These are phyloP conservation scores for Oncorhynchus nerka DNA, from an alignment of 2,113 vertebrate genomes.

Conservation along the genomic window DNA sequence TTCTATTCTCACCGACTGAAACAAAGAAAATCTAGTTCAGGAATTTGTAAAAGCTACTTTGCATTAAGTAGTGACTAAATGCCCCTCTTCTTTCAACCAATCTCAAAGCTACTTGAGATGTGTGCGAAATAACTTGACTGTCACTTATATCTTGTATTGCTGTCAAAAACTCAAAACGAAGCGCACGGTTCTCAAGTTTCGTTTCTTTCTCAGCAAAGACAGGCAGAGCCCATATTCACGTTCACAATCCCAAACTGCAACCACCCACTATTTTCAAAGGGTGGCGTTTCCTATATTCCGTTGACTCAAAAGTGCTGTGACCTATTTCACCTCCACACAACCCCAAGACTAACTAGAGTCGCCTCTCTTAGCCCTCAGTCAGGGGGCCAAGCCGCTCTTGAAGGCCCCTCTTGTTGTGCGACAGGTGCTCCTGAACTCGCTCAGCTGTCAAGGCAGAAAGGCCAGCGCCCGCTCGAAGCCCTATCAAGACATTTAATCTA, in stretches of 20 bases:
- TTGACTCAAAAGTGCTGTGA: conserved; percentile 56
- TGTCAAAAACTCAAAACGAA: too few relatives aligned
- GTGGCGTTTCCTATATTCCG: conserved; percentile 59
- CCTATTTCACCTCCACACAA: conserved; percentile 60
- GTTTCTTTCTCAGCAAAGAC: not conserved
- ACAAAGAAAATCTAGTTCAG: too few relatives aligned
- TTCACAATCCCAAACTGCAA: conserved; percentile 9
- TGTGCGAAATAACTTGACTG: not conserved
- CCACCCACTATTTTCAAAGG: conserved; percentile 45
- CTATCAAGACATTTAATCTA: conserved; percentile 55
- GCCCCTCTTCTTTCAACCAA: not conserved
- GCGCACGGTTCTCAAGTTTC: not conserved
- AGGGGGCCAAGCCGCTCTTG: conserved; percentile 47
- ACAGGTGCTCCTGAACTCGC: conserved; percentile 69
- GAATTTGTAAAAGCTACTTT: too few relatives aligned
- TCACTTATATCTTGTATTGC: too few relatives aligned
- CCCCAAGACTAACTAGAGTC: conserved; percentile 67
- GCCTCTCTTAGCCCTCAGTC: conserved; percentile 55
- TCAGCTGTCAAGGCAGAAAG: conserved; percentile 64
- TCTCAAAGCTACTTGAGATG: not conserved
- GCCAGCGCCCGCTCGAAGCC: conserved; percentile 45
- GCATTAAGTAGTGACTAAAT: not conserved
- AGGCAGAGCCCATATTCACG: conserved; percentile 20
- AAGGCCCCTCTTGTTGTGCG: conserved; percentile 66
- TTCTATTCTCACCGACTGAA: too few relatives aligned